Base-by-base conservation (phyloP, 2,113 vertebrate species). In the Platichthys flesus region DNA sequence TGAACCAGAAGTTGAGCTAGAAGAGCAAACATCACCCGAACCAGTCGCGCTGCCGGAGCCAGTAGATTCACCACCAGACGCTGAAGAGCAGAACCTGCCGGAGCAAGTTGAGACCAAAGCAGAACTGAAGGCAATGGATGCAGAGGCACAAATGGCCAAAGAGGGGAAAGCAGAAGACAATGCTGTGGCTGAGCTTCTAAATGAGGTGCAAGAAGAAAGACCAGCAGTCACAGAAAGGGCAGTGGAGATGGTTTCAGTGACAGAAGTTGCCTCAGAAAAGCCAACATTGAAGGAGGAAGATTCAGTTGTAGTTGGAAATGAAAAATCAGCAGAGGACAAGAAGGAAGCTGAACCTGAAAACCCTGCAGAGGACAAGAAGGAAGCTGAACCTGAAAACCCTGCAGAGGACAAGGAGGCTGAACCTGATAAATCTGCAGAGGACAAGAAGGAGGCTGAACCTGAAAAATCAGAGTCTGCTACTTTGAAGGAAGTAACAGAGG, bases 21-120 rank as follows among this genome's bases (percentile, higher is more conserved):
- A 70, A 59, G 64, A 62, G 66, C 79, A 72, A 77, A 63, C 83
- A 26, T 42, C 24, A 35, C 76, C 78, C 61, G 79, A 79, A 67
- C 66, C 66, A 9, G 40, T 16, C 0, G 1, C 1, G 5, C 15
- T 18, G 26, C 72, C 63, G 23, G 74, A 67, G 71, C 55, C 67
- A n/a, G 40, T 67, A 3, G 83, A 74, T 6, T 0, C 31, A 3
- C 71, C 75, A 7, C 68, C 78, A 4, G 66, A 23, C 2, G 61
- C 26, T 26, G 49, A 74, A 56, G 68, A 80, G 20, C 76, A 84
- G 69, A 68, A 26, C 0, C 57, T 6, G 26, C 15, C 67, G 0
- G 73, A 75, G 24, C 52, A 67, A 28, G 58, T 18, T 3, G 71
- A 88, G 26, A 21, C 58, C 1, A 67, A 81, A 64, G 40, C 20